Evolutionary conservation across 2,888 invertebrate species (phyloP), one percentile per base, ranked within the genome.

Genomic region (Eupithecia vulgata): DNA sequence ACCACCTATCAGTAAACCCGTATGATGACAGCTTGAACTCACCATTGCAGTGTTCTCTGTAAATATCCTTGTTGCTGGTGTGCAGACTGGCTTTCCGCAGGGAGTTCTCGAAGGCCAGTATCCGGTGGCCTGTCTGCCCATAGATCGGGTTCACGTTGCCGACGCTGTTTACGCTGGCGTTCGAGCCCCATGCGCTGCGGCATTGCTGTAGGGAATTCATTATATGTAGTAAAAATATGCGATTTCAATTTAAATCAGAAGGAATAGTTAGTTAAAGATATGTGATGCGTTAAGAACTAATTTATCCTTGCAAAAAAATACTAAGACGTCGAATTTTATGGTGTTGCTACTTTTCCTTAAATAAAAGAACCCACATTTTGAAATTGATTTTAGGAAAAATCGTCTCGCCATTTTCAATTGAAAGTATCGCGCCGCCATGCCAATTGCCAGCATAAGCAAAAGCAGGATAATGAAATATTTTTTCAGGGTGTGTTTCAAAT

Each of bases 71-170:
- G 77, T 83, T 90, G 5, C 93, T 93, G n/a, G 83, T 89, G 65
- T 91, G 91, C 76, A 93, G 75, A 64, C 91, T 90, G 48, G 88
- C 90, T 84, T 94, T 94, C 80, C 94, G 91, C 67, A 91, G 82
- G 0, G 91, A 90, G 71, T 90, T 93, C 81, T 94, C 94, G 45
- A 91, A 93, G 3, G 91, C 90, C 88, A 93, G 87, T 64, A 93
- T 89, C 59, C 92, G 82, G 73, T 91, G 91, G 1, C 93, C 92
- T 37, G 94, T 91, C 82, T 93, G 93, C 10, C 94, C 94, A 76
- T 95, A 95, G 70, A 95, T 94, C 0, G 95, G 95, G 81, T 94
- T 95, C 70, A 94, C 71, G 75, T 91, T 95, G 0, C 93, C 92
- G 12, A 90, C 86, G 80, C 87, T 89, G n/a, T 90, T 91, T 8